Percentiles rank a stretch among this genome's conserved stretches.
phyloP scores from a whole-genome alignment of 2,113 vertebrate genomes.

The Ceyx margarethae region DNA sequence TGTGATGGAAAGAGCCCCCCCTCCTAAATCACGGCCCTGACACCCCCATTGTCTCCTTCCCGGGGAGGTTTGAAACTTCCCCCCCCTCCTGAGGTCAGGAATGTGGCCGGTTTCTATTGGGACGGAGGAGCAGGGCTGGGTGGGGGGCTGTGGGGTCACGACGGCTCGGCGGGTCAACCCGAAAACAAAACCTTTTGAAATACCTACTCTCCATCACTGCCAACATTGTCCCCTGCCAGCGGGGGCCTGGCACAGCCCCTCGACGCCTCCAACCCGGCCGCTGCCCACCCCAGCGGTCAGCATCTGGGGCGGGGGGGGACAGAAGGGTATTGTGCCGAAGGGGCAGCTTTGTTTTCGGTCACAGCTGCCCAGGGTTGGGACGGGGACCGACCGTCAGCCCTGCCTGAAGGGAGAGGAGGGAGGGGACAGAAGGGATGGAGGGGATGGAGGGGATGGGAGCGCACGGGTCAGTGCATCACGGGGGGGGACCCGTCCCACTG shows the following conservation, averaged over 20 bases:
- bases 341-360: conserved; percentile 76
- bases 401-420: conserved; percentile 3
- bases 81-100: conserved; percentile 78
- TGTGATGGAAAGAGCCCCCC: conserved; percentile 77
- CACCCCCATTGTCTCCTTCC: conserved; percentile 79
- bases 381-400: conserved; percentile 45
- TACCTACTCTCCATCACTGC: conserved; percentile 84
- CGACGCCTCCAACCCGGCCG: conserved; percentile 73
- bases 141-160: conserved; percentile 74
- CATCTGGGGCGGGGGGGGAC: conserved; percentile 78
- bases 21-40: conserved; percentile 81
- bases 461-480: conserved; percentile 38
- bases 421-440: conserved; percentile 13
- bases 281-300: conserved; percentile 75
- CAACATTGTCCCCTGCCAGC: conserved; percentile 83
- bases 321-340: conserved; percentile 79
- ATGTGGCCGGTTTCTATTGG: conserved; percentile 79
- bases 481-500: not conserved
- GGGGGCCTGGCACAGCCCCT: conserved; percentile 82
- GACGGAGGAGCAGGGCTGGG: conserved; percentile 70
- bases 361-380: conserved; percentile 78
- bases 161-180: conserved; percentile 70
- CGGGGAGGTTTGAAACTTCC: conserved; percentile 74
- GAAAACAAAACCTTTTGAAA: conserved; percentile 84
- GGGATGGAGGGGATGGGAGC: conserved; percentile 10